Base-by-base conservation (phyloP, 1,140 invertebrate genomes). In the Charaxes varanes region DNA sequence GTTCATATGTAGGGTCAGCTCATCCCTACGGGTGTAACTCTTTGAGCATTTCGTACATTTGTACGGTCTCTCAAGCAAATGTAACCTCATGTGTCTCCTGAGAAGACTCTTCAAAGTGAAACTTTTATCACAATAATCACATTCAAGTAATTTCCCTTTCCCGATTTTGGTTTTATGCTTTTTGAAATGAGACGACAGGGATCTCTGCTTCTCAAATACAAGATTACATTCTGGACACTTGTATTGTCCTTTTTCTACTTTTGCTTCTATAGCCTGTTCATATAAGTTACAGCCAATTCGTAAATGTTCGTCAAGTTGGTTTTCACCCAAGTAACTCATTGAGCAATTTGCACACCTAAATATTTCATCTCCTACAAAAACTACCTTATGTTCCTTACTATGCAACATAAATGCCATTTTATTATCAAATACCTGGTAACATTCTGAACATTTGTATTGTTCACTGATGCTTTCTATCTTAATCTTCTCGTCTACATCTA, bases 21-120 rank as follows among this genome's bases (percentile, higher is more conserved):
- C 87, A 43, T 89, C 87, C 18, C 85, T 78, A 19, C 87, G 65
- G 2, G 85, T 77, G 64, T 88, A 90, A n/a, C 59, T 62, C 42
- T 85, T 87, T 5, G 84, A 47, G 55, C 86, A 87, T 15, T 80
- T 58, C 2, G 52, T 54, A 55, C 86, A 88, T 26, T 65, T 57
- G 35, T 56, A 73, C 0, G 60, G 65, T 10, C 61, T 65, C 2
- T 67, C 53, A 2, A 62, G 37, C 2, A 49, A 63, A 38, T 85
- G 83, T 12, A 83, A 32, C 15, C 64, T 74, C 41, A 85, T 57
- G 42, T 85, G 83, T 4, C 80, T 52, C 36, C 60, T 67, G 3
- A 85, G 42, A 7, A 72, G 50, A 8, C 60, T 60, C 41, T 82
- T 84, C n/a, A 60, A 49, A 1, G 58, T 35, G 41, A 84, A 85